Conservation (phyloP, 2,888 invertebrate species). For the Drosophila mimetica region DNA sequence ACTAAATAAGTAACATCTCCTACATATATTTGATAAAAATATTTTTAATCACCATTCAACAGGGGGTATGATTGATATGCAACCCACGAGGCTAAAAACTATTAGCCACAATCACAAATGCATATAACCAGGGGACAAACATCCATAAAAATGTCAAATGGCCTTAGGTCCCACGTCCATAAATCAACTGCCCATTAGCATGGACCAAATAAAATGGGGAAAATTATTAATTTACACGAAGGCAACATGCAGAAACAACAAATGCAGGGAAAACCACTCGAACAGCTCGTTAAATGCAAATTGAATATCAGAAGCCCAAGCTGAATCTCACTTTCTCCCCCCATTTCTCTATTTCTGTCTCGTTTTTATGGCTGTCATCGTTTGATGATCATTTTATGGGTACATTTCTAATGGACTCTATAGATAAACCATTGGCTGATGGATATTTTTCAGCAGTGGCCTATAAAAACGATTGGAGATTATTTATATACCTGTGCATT, state of each 20-base stretch:
- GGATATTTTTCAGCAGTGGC: background rate
- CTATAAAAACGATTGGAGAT: background rate
- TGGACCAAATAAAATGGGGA: slow-evolving; percentile 26
- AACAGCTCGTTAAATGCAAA: slow-evolving; percentile 55
- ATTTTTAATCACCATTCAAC: no score
- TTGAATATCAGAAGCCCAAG: slow-evolving; percentile 20
- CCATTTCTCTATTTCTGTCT: slow-evolving; percentile 7
- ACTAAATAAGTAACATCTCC: no score
- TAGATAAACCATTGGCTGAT: slow-evolving; percentile 1
- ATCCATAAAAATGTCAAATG: slow-evolving; percentile 68
- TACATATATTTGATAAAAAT: no score
- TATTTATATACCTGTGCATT: slow-evolving; percentile 7
- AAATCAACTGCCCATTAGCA: slow-evolving; percentile 71
- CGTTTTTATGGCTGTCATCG: slow-evolving; percentile 38
- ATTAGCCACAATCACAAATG: slow-evolving; percentile 59
- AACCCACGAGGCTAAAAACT: slow-evolving; percentile 18
- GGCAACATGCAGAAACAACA: slow-evolving; percentile 11
- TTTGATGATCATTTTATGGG: slow-evolving; percentile 33
- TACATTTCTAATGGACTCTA: slow-evolving; percentile 32
- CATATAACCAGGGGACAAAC: slow-evolving; percentile 58
- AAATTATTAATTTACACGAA: slow-evolving; percentile 52
- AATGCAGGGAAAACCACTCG: slow-evolving; percentile 18
- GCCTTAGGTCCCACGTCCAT: slow-evolving; percentile 40
- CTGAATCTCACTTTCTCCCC: background rate
- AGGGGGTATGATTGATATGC: slow-evolving; percentile 68